Evolutionary conservation across 2,797 vertebrate genomes (phyloP).

Genomic region (Pempheris klunzingeri): DNA sequence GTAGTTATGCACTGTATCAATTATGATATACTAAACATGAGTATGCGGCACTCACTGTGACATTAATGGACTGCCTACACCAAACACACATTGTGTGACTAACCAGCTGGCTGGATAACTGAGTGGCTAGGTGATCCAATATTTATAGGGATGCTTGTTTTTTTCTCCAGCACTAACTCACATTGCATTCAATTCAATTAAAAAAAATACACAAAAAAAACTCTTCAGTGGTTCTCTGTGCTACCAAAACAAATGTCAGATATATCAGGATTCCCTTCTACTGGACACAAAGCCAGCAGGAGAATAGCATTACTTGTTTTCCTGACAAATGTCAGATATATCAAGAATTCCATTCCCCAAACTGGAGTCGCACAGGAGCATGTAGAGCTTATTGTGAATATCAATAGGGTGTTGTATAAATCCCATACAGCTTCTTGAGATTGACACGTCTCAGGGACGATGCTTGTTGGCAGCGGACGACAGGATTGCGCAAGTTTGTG

Average conservation of each 20-base stretch:
- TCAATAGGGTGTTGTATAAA: conserved; percentile 43
- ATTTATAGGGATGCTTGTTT: conserved; percentile 27
- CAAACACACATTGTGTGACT: conserved; percentile 7
- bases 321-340: conserved; percentile 56
- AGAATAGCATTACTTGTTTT: conserved; percentile 52
- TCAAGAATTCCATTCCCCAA: conserved; percentile 46
- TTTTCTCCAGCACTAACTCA: conserved; percentile 14
- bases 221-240: conserved; percentile 15
- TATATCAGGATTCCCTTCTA: conserved; percentile 42
- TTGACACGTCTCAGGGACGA: conserved; percentile 45
- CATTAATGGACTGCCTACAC: conserved; percentile 1
- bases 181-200: conserved; percentile 29
- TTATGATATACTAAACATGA: neutral
- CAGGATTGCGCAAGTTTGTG: conserved; percentile 9
- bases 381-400: conserved; percentile 39
- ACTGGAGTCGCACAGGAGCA: conserved; percentile 24
- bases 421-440: conserved; percentile 18
- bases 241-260: conserved; percentile 59
- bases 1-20: neutral
- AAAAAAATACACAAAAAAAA: neutral
- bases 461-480: neutral
- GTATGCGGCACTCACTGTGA: neutral
- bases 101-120: conserved; percentile 34
- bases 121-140: conserved; percentile 19
- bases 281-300: conserved; percentile 13